phyloP scores from a whole-genome alignment of 1,140 invertebrate species.

The Apis mellifera region DNA sequence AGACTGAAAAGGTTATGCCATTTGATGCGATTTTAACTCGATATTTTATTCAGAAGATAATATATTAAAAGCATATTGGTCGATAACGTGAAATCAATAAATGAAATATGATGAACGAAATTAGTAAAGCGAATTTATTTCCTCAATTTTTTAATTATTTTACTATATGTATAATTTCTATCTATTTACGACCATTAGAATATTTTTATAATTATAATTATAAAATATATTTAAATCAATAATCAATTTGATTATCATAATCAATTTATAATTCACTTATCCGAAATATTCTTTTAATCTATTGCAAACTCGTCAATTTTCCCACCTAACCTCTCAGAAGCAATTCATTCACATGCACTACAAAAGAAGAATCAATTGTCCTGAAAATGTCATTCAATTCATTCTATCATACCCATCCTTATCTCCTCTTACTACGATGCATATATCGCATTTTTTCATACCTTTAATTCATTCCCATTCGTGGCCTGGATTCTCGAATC shows the following conservation, averaged over 20 bases:
- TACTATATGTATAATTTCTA: too few relatives aligned
- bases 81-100: too few relatives aligned
- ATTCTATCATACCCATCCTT: not conserved
- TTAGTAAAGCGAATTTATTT: not conserved
- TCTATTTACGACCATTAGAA: too few relatives aligned
- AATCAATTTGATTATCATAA: not conserved
- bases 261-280: not conserved
- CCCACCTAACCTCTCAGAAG: not conserved
- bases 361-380: not conserved
- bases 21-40: not conserved
- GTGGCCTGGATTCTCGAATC: conserved; percentile 4
- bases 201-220: too few relatives aligned
- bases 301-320: not conserved
- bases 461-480: not conserved
- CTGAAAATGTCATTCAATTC: not conserved
- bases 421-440: not conserved
- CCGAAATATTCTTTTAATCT: not conserved
- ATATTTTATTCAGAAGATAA: not conserved
- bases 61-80: not conserved
- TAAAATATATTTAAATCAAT: not conserved
- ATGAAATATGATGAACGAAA: not conserved
- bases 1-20: not conserved
- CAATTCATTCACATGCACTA: not conserved
- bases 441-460: not conserved
- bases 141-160: too few relatives aligned